Evolutionary conservation across 1,140 invertebrate species (phyloP).

Genomic region (Drosophila sp.): DNA sequence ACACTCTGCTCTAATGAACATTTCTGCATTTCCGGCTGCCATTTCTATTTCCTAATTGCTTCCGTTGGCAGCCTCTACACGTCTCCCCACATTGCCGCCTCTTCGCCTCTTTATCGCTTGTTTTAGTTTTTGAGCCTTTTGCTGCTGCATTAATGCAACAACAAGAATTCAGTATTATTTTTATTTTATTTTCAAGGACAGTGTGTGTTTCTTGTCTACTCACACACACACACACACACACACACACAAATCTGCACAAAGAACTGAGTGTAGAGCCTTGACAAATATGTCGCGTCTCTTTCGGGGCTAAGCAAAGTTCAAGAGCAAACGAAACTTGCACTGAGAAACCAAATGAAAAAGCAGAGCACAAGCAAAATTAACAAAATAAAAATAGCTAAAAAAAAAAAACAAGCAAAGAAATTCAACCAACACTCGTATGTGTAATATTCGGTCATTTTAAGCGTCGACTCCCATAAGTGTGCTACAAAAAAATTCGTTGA

Average conservation of each 20-base stretch:
- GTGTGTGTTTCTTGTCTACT: not conserved
- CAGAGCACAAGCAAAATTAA: not conserved
- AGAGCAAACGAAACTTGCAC: slow-evolving; percentile 20
- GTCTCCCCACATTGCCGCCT: not conserved
- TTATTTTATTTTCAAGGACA: slow-evolving; percentile 12
- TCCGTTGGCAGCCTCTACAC: slow-evolving; percentile 16
- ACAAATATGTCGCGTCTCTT: slow-evolving; percentile 22
- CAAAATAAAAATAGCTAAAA: not conserved
- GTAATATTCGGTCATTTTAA: not conserved
- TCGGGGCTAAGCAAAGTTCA: slow-evolving; percentile 21
- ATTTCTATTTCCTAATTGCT: slow-evolving; percentile 44
- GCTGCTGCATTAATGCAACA: slow-evolving; percentile 11
- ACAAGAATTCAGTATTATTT: not conserved
- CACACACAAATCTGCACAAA: slow-evolving; percentile 1
- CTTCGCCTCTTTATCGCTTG: not conserved
- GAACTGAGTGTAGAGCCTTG: slow-evolving; percentile 27
- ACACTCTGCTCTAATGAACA: not conserved
- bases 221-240: slow-evolving; percentile 2
- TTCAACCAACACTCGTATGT: not conserved
- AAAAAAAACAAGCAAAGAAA: not conserved
- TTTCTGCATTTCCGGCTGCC: slow-evolving; percentile 29
- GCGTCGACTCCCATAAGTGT: slow-evolving; percentile 11
- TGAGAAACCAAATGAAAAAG: slow-evolving; percentile 2
- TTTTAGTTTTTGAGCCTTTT: not conserved
- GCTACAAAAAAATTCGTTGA: not conserved